phyloP scores from a whole-genome alignment of 2,888 invertebrate species.

The Hemaris fuciformis region DNA sequence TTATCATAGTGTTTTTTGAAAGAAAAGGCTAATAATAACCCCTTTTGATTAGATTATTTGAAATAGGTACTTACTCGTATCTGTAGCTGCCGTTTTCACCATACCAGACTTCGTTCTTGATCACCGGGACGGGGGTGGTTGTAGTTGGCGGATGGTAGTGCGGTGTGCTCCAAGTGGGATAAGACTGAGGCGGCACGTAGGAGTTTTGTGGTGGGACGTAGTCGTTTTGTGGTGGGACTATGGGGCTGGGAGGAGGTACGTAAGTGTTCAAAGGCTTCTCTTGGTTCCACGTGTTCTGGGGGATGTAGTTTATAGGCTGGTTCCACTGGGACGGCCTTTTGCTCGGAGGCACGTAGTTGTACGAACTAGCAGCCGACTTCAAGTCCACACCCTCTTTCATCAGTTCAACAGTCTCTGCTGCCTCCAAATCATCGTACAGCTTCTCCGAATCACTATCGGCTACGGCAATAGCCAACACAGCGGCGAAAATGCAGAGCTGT shows the following conservation, averaged over 20 bases:
- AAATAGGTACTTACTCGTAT: constrained; percentile 70
- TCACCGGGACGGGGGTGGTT: constrained; percentile 60
- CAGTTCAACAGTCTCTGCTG: constrained; percentile 50
- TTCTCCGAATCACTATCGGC: constrained; percentile 48
- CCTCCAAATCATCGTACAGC: constrained; percentile 50
- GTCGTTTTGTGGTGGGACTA: constrained; percentile 27
- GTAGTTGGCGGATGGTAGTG: constrained; percentile 33
- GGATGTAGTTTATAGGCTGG: constrained; percentile 26
- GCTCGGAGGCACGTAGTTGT: constrained; percentile 44
- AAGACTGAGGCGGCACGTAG: constrained; percentile 26
- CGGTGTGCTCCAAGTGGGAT: constrained; percentile 31
- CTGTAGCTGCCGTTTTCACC: constrained; percentile 77
- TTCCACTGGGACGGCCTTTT: constrained; percentile 41
- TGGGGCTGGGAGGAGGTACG: constrained; percentile 14
- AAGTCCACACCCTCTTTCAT: constrained; percentile 42
- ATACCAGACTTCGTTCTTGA: constrained; percentile 69
- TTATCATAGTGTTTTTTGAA: too few species aligned
- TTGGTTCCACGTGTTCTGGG: constrained; percentile 29
- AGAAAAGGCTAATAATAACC: not conserved
- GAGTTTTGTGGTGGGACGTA: constrained; percentile 32
- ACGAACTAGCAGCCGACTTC: constrained; percentile 41
- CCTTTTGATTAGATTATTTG: not conserved
- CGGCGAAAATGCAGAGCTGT: constrained; percentile 56
- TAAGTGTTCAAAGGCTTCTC: constrained; percentile 16
- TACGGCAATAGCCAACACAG: constrained; percentile 56